Base-by-base conservation (phyloP, 2,797 vertebrate species). In the Trachops cirrhosus region DNA sequence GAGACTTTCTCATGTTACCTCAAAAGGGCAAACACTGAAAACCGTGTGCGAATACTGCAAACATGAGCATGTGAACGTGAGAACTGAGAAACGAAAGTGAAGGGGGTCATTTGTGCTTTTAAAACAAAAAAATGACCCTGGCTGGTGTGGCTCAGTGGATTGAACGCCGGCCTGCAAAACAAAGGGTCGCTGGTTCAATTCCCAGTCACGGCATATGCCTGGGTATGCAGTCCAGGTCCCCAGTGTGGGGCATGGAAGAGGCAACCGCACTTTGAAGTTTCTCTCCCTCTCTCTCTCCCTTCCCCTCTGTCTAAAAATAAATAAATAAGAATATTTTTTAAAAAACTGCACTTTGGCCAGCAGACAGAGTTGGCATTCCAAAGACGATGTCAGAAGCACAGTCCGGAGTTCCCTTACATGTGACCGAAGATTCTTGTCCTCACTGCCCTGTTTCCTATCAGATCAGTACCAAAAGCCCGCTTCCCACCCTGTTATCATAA, bases 21-120 rank as follows among this genome's bases (percentile, higher is more conserved):
- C 70, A 62, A 87, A 41, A 44, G 34, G 22, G 24, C 48, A 89
- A 52, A 91, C 39, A 77, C 89, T 11, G 22, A 77, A 83, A 77
- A 89, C 16, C 46, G 5, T 57, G 18, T 48, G 9, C 67, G 41
- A 92, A 62, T 4, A 41, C 7, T 46, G 12, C 59, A 88, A 92
- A n/a, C 37, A 18, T 62, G n/a, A 44, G 34, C 5, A 26, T 71
- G 10, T n/a, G 64, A 94, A 11, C 57, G 12, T 8, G 8, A 88
- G 52, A 46, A 75, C 39, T 62, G 44, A 80, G 67, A 86, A 86
- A 83, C 91, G 70, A 92, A 95, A 96, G 88, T 44, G 71, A 89
- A 91, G 77, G n/a, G 26, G 59, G 74, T 12, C 48, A 82, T 68
- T 86, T 78, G 4, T n/a, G 75, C 80, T 97, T 96, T 91, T 83